These are phyloP conservation scores for Sarcophaga subvicina DNA, from an alignment of 2,888 invertebrate species.

Conservation along the genomic window DNA sequence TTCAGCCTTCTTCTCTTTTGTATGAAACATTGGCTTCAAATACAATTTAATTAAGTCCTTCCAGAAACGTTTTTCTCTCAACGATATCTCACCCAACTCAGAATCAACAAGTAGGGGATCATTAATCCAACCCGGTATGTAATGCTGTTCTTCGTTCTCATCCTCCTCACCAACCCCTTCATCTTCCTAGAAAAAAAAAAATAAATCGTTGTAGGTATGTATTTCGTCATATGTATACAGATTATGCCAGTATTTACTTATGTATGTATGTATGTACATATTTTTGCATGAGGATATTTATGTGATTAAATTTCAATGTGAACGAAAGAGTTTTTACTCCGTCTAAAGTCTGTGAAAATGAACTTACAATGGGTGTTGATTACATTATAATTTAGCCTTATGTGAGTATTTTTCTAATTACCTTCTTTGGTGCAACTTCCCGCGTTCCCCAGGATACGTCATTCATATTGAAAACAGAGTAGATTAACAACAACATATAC, in stretches of 20 bases:
- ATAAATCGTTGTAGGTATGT: not conserved
- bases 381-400: constrained; percentile 19
- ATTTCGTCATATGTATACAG: too few relatives aligned
- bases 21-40: constrained; percentile 87
- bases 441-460: constrained; percentile 97
- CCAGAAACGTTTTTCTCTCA: constrained; percentile 90
- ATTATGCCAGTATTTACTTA: too few relatives aligned
- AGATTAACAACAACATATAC: constrained; percentile 95
- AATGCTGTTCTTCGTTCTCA: constrained; percentile 68
- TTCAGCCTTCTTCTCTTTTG: constrained; percentile 84
- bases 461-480: constrained; percentile 95
- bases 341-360: not conserved
- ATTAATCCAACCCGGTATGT: constrained; percentile 85
- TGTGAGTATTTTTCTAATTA: constrained; percentile 42
- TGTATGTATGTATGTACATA: not conserved
- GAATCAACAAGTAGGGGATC: constrained; percentile 86
- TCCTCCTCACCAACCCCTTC: constrained; percentile 44
- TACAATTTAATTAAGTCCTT: constrained; percentile 89
- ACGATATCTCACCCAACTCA: constrained; percentile 85
- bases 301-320: constrained; percentile 5
- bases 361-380: constrained; percentile 34
- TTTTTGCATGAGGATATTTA: not conserved
- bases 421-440: constrained; percentile 84
- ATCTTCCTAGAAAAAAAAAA: constrained; percentile 56
- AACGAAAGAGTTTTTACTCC: not conserved